Evolutionary conservation across 2,888 invertebrate genomes (phyloP), one percentile per base, ranked within the genome.

Genomic region (Pandemis heparana): DNA sequence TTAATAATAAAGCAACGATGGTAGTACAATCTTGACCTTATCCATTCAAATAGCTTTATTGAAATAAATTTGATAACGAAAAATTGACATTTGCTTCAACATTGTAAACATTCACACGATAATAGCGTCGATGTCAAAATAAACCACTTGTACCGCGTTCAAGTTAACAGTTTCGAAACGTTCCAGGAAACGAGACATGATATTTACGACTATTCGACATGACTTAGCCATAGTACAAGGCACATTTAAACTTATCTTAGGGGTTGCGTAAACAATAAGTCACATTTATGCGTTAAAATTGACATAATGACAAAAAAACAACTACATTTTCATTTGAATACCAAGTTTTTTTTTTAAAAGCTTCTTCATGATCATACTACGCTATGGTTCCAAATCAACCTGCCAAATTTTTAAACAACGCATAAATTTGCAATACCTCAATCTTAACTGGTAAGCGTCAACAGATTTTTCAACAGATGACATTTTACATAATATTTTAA

Each of bases 151-250:
- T 61, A n/a, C 16, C 61, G 6, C 1, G 38, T 61, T 48, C 48
- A 69, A 48, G 38, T 41, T 43, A 46, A 48, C 38, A 46, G 38
- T 69, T 48, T 51, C 48, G 69, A 69, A 69, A 69, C 23, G 12
- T 48, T 61, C 7, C 60, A 61, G 61, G 61, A 69, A 69, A 69
- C 39, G 48, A 48, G 60, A 61, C 61, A 61, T 61, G 38, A 69
- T 38, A 60, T 69, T 69, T 61, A 61, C 18, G 61, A 51, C 38
- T 38, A 61, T 61, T 39, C 51, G 48, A 61, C 69, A 61, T 14
- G 61, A 39, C 48, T 10, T 7, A 60, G 48, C 12, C 38, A 18
- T 0, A 23, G 12, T n/a, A 56, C 51, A 18, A 18, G 9, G 8
- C 16, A 12, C 56, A 56, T 12, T 56, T 23, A 18, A 56, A 5